Conservation (phyloP, 2,113 vertebrate genomes). For the Heteronetta atricapilla region DNA sequence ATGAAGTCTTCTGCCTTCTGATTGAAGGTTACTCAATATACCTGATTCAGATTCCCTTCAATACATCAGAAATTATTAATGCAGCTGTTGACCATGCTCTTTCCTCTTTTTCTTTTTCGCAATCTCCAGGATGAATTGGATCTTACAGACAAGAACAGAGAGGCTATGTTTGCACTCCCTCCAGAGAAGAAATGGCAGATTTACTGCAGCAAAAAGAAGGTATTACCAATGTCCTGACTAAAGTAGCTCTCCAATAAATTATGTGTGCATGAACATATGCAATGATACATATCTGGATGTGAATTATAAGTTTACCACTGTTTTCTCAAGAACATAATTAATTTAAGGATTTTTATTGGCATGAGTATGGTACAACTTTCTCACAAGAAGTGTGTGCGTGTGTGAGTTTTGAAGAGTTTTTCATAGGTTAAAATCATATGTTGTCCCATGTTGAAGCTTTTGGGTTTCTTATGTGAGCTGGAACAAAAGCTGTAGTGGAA, state of each 20-base stretch:
- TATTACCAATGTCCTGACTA: constrained; percentile 43
- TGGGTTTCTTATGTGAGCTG: background rate
- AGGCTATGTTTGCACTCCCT: constrained; percentile 95
- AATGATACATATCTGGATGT: background rate
- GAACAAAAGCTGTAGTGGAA: background rate
- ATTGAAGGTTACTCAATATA: background rate
- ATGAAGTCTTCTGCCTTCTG: background rate
- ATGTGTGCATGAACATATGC: background rate
- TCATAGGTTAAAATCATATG: background rate
- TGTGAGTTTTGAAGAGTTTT: background rate
- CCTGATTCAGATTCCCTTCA: background rate
- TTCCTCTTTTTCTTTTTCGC: background rate
- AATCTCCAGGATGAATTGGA: constrained; percentile 92
- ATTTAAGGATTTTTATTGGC: background rate
- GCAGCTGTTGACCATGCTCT: background rate
- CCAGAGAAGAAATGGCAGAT: constrained; percentile 99
- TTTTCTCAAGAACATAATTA: background rate
- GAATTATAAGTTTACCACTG: background rate
- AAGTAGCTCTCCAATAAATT: background rate
- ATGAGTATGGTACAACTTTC: background rate
- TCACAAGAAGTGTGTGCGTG: background rate
- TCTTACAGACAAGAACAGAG: constrained; percentile 96
- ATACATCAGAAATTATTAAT: background rate
- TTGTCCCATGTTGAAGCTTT: background rate
- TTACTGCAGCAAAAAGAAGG: constrained; percentile 99